phyloP scores from a whole-genome alignment of 2,113 vertebrate species.

The Lamprologus lemairii region DNA sequence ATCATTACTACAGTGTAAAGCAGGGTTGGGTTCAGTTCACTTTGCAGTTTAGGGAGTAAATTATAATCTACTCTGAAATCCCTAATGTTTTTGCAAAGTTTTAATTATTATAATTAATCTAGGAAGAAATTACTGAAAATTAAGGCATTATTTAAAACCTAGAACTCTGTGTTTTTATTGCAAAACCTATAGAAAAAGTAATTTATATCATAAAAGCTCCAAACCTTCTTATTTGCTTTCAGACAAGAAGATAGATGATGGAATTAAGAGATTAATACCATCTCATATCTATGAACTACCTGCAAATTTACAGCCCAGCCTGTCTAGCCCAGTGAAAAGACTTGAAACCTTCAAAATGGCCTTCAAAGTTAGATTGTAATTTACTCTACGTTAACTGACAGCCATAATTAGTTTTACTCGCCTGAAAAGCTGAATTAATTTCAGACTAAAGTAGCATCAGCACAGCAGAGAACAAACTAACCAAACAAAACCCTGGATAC shows the following conservation, averaged over 20 bases:
- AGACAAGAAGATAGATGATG: background rate
- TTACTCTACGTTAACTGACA: background rate
- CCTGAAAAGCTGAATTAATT: background rate
- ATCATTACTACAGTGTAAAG: background rate
- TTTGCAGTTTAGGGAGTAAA: background rate
- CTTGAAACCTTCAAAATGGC: background rate
- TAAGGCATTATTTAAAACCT: background rate
- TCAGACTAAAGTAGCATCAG: background rate
- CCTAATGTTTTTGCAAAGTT: background rate
- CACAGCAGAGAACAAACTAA: background rate
- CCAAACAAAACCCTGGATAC: background rate
- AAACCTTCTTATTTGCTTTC: background rate
- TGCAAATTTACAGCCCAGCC: background rate
- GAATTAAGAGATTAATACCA: background rate
- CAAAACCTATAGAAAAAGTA: background rate
- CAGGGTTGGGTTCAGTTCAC: background rate
- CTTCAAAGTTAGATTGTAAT: background rate
- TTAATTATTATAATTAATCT: conserved; percentile 19
- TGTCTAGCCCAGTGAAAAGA: background rate
- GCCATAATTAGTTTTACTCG: background rate
- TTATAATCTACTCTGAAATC: background rate
- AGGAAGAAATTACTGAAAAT: background rate
- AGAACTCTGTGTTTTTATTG: background rate
- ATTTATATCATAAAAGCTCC: background rate
- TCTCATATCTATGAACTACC: background rate